Percentiles rank a stretch among this genome's conserved stretches.
phyloP scores from a whole-genome alignment of 2,797 vertebrate genomes.

The Pitangus sulphuratus region DNA sequence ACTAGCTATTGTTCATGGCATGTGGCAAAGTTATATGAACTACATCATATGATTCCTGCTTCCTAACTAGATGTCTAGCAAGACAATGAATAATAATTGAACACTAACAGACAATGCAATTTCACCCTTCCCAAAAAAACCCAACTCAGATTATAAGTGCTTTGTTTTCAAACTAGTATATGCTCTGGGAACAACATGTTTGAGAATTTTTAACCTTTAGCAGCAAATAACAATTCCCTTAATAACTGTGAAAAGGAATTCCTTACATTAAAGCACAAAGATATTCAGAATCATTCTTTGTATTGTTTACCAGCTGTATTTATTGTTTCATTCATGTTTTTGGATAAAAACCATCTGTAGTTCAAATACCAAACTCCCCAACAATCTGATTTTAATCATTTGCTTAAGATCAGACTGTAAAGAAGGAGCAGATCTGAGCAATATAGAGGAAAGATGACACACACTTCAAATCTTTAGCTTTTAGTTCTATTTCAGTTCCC shows the following conservation, averaged over 20 bases:
- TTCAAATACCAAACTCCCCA: neutral
- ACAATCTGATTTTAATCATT: slow-evolving; percentile 14
- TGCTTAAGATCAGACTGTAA: neutral
- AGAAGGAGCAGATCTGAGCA: neutral
- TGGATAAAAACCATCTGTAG: neutral
- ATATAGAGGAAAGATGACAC: neutral
- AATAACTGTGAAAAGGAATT: neutral
- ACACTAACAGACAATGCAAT: neutral
- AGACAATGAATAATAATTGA: neutral
- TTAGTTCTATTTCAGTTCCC: neutral
- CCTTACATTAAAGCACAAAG: neutral
- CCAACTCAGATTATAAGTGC: neutral
- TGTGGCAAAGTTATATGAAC: neutral
- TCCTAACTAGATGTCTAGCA: neutral
- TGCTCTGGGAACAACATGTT: neutral
- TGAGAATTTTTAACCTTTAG: neutral
- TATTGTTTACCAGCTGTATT: neutral
- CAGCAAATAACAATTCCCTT: neutral
- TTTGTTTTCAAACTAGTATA: neutral
- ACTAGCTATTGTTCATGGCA: neutral
- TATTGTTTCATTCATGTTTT: neutral
- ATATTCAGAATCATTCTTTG: neutral
- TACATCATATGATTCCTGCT: neutral
- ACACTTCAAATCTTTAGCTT: neutral
- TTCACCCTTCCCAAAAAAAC: neutral